Evolutionary conservation across 2,797 vertebrate species (phyloP).

Genomic region (Botia kubotai): DNA sequence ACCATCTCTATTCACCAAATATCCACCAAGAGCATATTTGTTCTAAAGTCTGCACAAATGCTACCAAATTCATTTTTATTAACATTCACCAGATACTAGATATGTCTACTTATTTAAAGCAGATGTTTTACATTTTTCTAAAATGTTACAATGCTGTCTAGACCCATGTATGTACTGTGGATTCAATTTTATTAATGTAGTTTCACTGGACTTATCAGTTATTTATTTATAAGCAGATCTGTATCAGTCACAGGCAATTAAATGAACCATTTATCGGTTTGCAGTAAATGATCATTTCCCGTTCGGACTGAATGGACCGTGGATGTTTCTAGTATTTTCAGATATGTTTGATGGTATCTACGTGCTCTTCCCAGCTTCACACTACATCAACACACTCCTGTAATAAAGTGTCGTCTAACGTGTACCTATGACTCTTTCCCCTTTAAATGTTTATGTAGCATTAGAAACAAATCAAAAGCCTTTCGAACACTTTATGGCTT

Average conservation of each 20-base stretch:
- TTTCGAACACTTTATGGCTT: neutral
- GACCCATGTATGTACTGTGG: too few relatives aligned
- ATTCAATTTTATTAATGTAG: neutral
- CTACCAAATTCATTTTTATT: too few relatives aligned
- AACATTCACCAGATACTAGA: neutral
- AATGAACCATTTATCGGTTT: constrained; percentile 9
- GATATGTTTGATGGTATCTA: neutral
- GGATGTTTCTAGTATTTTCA: constrained; percentile 19
- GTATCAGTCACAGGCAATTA: neutral
- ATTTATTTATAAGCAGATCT: neutral
- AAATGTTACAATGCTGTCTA: too few relatives aligned
- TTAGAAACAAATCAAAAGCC: constrained; percentile 9
- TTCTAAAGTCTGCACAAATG: too few relatives aligned
- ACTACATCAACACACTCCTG: neutral
- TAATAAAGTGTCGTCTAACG: neutral
- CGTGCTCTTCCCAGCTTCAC: neutral
- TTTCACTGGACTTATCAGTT: neutral
- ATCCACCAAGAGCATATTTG: too few relatives aligned
- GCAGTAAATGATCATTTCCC: neutral
- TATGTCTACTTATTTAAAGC: too few relatives aligned
- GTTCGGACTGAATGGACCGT: neutral
- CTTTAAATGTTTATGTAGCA: constrained; percentile 21
- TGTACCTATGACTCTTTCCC: constrained; percentile 10
- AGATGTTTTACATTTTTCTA: too few relatives aligned
- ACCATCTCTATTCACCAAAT: neutral